phyloP scores from a whole-genome alignment of 2,797 vertebrate genomes.

The Rhinoraja longicauda region DNA sequence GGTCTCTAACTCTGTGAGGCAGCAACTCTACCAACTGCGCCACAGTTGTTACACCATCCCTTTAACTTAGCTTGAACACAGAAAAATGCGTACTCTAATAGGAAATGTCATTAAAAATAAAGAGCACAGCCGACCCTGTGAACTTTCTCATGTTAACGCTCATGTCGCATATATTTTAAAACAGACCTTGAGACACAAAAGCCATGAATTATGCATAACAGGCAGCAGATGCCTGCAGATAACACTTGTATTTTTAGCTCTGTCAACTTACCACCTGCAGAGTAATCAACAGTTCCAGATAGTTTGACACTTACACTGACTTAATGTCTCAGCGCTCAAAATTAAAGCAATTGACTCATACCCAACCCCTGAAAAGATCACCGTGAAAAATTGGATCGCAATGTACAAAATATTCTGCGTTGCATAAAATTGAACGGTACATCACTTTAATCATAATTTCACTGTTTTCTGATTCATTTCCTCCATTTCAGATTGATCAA shows the following conservation, averaged over 20 bases:
- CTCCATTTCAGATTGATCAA: background rate
- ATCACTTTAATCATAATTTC: background rate
- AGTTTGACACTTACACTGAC: background rate
- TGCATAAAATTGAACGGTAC: background rate
- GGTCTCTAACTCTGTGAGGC: too few species aligned
- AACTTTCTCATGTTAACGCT: slow-evolving; percentile 11
- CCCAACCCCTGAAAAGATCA: background rate
- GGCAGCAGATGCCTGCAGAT: background rate
- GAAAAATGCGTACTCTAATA: background rate
- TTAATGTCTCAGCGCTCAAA: background rate
- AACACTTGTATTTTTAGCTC: slow-evolving; percentile 5
- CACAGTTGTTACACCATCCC: background rate
- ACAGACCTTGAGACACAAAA: background rate
- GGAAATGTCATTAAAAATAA: background rate
- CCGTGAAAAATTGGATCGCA: background rate
- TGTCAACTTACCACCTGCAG: background rate
- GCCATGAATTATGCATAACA: slow-evolving; percentile 12
- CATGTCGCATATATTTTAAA: background rate
- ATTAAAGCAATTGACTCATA: background rate
- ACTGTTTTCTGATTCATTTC: background rate
- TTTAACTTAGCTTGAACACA: background rate
- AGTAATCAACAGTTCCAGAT: background rate
- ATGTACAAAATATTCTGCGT: background rate
- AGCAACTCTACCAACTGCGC: too few species aligned
- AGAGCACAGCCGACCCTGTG: background rate